These are phyloP conservation scores for Sula dactylatra DNA, from an alignment of 2,113 vertebrate genomes.

Conservation along the genomic window DNA sequence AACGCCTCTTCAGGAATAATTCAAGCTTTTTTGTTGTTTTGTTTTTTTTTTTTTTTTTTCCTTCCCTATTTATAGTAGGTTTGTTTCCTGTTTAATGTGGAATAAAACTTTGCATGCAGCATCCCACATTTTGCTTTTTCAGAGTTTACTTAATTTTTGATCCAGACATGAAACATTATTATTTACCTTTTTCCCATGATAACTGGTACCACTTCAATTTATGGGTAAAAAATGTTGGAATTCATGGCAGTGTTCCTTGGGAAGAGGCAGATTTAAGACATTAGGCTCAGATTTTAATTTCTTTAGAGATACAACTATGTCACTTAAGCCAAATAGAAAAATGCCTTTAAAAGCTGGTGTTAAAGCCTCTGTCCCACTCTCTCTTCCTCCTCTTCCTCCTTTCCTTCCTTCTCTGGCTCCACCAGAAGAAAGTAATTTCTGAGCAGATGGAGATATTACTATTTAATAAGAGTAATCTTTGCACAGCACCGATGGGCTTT, in stretches of 20 bases:
- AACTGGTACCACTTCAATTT: background rate
- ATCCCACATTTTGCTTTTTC: background rate
- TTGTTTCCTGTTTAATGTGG: background rate
- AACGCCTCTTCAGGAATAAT: conserved; percentile 26
- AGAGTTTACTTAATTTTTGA: background rate
- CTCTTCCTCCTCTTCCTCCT: background rate
- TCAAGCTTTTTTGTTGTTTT: background rate
- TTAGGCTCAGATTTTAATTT: background rate
- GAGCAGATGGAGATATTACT: background rate
- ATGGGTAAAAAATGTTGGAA: background rate
- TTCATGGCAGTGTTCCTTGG: background rate
- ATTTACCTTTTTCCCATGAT: background rate
- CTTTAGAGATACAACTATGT: background rate
- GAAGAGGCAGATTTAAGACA: background rate
- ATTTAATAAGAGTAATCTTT: background rate
- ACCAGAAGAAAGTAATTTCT: background rate
- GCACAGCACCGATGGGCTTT: background rate
- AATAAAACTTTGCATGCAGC: background rate
- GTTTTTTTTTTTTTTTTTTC: background rate
- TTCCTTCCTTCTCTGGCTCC: background rate
- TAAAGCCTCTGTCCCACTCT: background rate
- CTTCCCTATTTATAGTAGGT: background rate
- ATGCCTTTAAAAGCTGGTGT: background rate
- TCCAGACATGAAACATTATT: background rate
- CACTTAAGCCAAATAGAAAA: background rate